Base-by-base conservation (phyloP, 1,140 invertebrate species). In the Microplitis mediator region DNA sequence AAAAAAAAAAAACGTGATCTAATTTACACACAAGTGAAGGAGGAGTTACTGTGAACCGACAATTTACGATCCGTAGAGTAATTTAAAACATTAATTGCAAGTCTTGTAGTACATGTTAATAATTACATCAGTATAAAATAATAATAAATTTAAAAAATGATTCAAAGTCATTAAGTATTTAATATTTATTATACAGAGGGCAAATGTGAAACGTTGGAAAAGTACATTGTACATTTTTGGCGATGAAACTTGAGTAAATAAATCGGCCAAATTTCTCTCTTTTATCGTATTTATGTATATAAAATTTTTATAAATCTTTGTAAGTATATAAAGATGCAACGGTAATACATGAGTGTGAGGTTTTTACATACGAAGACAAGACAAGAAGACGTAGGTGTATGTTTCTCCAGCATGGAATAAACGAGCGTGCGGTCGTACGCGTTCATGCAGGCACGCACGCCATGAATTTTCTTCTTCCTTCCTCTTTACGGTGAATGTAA, bases 371-470 rank as follows among this genome's bases (percentile, higher is more conserved):
- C 11, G 1, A 31, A 65, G 45, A 60, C 14, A 56, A 35, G 13
- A 71, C n/a, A 35, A 58, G 35, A 36, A 64, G 45, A 50, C 36
- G 56, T 62, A 61, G 8, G 56, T 75, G 61, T 67, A 63, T 56
- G 52, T 68, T 71, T 73, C 71, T 69, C 52, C 50, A 60, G 45
- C 52, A 51, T 75, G 58, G 60, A 69, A 69, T 72, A 72, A 72
- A 72, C 66, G 74, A 70, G 64, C 71, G 64, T 73, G 51, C 64
- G 50, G 52, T 61, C 51, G 45, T 71, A 75, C 71, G 74, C 74
- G 71, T 73, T 73, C 74, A 73, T 75, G 68, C 74, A 70, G 62
- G 63, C 71, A 73, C 67, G 74, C 74, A 75, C 61, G 74, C 70
- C 56, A 75, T 75, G 66, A 64, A 50, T 63, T 63, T 71, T 13